Evolutionary conservation across 2,113 vertebrate species (phyloP), one percentile per base, ranked within the genome.

Genomic region (Morone saxatilis): DNA sequence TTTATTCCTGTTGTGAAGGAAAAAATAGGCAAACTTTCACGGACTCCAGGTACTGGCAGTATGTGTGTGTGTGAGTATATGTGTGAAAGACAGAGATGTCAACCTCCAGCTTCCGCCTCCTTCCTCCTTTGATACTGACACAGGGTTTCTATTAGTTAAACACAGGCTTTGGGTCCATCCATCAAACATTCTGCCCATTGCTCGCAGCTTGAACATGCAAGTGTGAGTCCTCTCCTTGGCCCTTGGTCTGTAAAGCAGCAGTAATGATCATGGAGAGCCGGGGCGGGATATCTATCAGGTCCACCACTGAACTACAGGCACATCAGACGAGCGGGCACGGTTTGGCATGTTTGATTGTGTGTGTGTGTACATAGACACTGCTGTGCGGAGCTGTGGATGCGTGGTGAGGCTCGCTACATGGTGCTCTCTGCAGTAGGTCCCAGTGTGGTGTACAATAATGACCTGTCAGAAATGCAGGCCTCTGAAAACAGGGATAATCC

Each of bases 371-470:
- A 51, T 40, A 71, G 56, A 20, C 5, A 1, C 78, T 66, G 79
- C 79, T 59, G 86, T 6, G 73, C 13, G 11, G 70, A 7, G 67
- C 63, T 50, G 80, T 12, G 63, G 66, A 47, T 43, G 63, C 76
- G 31, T 1, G 70, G 73, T 47, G 81, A 67, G 77, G 25, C 78
- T 88, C 59, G 11, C 90, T 65, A 31, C 80, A 38, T 62, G 79
- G 54, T 65, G 84, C 77, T 84, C 86, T 9, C 78, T 65, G 83
- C 90, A 87, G 93, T 90, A 65, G 80, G 90, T 92, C 95, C 90
- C 95, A 94, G 96, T 93, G 78, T 93, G 96, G 95, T 86, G 86
- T 48, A 83, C 93, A 93, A 94, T 97, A 97, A 97, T 96, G 96
- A 97, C 95, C 96, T 96, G 96, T 94, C 96, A 96, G 93, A 91